Evolutionary conservation across 35 echinoderm and acorn worm species (phyloP), one percentile per base, ranked within the genome.

Genomic region (Heliocidaris tuberculata): DNA sequence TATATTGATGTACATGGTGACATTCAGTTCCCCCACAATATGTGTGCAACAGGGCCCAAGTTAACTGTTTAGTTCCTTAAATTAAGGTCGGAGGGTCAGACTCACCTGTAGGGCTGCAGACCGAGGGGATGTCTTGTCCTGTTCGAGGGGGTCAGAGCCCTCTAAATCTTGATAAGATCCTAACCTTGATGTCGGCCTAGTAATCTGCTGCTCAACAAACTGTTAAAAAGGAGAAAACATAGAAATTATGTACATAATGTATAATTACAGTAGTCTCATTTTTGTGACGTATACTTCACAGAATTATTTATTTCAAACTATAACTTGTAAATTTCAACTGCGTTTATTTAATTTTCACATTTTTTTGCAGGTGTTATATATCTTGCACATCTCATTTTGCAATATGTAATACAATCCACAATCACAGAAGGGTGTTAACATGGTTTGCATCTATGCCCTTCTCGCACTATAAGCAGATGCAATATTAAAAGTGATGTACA

Each of bases 161-260:
- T 89, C 87, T 27, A 89, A 42, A 48, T 89, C 87, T 48, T 89
- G 87, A 89, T 89, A 89, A 9, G 31, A 89, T 32, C 87, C 47
- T 48, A 89, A 19, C 87, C 87, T 13, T 32, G 87, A 89, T 32
- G 31, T 48, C 4, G 87, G 87, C 87, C 87, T 89, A 0, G 10
- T 2, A 42, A 89, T 15, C 29, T 89, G 87, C 87, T 89, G 31
- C 47, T 89, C 87, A 32, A 89, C 32, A 89, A 89, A 89, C 87
- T 89, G 47, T 48, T 15, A 17, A 35, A 19, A 31, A 48, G 6
- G 2, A 16, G 35, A 42, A 42, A 42, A 42, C n/a, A 42, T 42
- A 42, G 35, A 42, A 42, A 42, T 42, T 42, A 42, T 42, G 35
- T 42, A 42, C 35, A 42, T 42, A 42, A 42, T 42, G 35, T 42